Percentiles rank a stretch among this genome's conserved stretches.
These are phyloP conservation scores for Drosophila athabasca DNA, from an alignment of 1,140 invertebrate species.

Conservation along the genomic window DNA sequence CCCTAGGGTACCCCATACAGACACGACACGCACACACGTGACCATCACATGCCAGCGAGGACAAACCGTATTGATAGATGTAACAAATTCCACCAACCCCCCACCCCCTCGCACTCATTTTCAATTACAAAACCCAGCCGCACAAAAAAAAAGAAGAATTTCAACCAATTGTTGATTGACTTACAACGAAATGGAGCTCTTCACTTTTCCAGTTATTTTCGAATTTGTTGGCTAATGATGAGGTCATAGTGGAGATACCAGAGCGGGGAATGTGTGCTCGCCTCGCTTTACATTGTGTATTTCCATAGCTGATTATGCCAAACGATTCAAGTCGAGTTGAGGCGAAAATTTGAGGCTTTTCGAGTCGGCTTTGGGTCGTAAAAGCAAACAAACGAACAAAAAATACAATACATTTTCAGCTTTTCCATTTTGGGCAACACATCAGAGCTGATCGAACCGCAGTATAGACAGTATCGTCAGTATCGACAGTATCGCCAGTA, in stretches of 20 bases:
- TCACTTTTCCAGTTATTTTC: slow-evolving; percentile 53
- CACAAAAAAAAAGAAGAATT: slow-evolving; percentile 7
- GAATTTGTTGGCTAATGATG: slow-evolving; percentile 48
- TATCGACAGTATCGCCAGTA: background rate
- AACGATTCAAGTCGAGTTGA: slow-evolving; percentile 25
- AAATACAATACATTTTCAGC: slow-evolving; percentile 36
- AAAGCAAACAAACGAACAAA: slow-evolving; percentile 10
- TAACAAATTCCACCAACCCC: slow-evolving; percentile 32
- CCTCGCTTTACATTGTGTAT: slow-evolving; percentile 8
- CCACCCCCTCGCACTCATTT: background rate
- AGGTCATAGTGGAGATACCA: slow-evolving; percentile 54
- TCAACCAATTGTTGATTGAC: slow-evolving; percentile 74
- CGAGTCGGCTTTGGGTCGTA: slow-evolving; percentile 17
- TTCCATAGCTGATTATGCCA: slow-evolving; percentile 48
- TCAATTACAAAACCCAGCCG: slow-evolving; percentile 54
- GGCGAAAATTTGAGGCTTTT: slow-evolving; percentile 4
- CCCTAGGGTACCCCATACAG: slow-evolving; percentile 5
- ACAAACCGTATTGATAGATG: slow-evolving; percentile 54
- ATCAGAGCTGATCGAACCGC: slow-evolving; percentile 47
- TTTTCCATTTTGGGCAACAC: slow-evolving; percentile 35
- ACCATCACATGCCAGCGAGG: slow-evolving; percentile 74
- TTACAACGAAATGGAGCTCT: slow-evolving; percentile 58
- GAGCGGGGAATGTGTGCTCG: slow-evolving; percentile 25
- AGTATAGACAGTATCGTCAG: slow-evolving; percentile 9
- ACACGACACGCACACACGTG: slow-evolving; percentile 52